Evolutionary conservation across 2,113 vertebrate species (phyloP).

Genomic region (Ictalurus furcatus): DNA sequence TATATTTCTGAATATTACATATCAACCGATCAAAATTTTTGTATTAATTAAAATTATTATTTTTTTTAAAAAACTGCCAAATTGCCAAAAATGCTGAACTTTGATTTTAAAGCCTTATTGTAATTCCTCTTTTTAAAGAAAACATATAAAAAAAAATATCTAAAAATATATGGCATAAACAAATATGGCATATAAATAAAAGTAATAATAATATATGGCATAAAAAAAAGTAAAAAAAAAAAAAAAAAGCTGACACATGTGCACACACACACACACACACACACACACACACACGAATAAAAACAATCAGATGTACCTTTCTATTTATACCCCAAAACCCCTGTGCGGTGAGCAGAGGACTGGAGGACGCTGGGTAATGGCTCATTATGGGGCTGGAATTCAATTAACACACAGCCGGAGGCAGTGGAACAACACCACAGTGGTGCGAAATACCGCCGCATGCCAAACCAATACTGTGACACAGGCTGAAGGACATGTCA

Average conservation of each 20-base stretch:
- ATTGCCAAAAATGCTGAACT: neutral
- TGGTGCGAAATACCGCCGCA: neutral
- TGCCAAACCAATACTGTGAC: neutral
- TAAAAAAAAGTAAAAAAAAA: neutral
- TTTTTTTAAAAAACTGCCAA: neutral
- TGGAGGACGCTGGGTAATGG: neutral
- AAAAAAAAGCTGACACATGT: neutral
- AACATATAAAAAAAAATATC: no score
- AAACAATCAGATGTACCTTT: slow-evolving; percentile 1
- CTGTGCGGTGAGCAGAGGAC: neutral
- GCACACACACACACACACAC: neutral
- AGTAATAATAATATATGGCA: no score
- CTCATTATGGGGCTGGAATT: slow-evolving; percentile 40
- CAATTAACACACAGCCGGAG: slow-evolving; percentile 45
- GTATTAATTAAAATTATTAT: neutral
- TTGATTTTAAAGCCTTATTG: no score
- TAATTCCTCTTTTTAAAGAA: no score
- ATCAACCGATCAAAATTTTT: neutral
- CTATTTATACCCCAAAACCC: slow-evolving; percentile 34
- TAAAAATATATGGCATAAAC: no score
- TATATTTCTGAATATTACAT: neutral
- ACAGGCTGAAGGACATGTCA: slow-evolving; percentile 19
- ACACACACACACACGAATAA: neutral
- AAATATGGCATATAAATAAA: no score
- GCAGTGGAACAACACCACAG: slow-evolving; percentile 12